A percentile compares a stretch with the other conserved stretches of the same genome.
Conservation (phyloP, 2,113 vertebrate genomes). For the Lanius ludovicianus region DNA sequence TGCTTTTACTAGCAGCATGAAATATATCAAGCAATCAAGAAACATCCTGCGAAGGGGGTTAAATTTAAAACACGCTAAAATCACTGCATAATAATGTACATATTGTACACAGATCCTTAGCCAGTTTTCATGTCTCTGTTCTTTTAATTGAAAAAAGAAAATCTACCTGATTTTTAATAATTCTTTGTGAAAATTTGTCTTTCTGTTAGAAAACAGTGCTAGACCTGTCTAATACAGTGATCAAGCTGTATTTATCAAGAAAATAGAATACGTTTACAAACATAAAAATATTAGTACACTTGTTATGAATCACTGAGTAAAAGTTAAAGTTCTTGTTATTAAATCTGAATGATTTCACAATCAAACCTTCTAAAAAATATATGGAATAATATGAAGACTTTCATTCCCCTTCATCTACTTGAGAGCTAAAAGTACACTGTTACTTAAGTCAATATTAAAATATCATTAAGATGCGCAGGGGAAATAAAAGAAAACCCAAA, state of each 20-base stretch:
- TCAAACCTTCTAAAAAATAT: not conserved
- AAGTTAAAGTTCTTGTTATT: not conserved
- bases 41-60: not conserved
- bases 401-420: not conserved
- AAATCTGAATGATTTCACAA: not conserved
- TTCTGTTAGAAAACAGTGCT: not conserved
- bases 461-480: not conserved
- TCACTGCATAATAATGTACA: not conserved
- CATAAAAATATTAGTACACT: not conserved
- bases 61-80: not conserved
- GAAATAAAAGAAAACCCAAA: not conserved
- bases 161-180: not conserved
- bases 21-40: not conserved
- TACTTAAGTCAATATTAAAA: not conserved
- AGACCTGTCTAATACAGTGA: not conserved
- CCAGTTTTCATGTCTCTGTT: not conserved
- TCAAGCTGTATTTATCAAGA: not conserved
- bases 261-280: not conserved
- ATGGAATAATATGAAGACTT: not conserved
- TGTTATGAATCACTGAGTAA: not conserved
- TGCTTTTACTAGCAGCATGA: not conserved
- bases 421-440: not conserved
- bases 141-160: not conserved
- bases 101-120: not conserved
- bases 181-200: not conserved